A percentile compares a stretch with the other conserved stretches of the same genome.
These are phyloP conservation scores for Ephialtes manifestator DNA, from an alignment of 2,888 invertebrate genomes.

Conservation along the genomic window DNA sequence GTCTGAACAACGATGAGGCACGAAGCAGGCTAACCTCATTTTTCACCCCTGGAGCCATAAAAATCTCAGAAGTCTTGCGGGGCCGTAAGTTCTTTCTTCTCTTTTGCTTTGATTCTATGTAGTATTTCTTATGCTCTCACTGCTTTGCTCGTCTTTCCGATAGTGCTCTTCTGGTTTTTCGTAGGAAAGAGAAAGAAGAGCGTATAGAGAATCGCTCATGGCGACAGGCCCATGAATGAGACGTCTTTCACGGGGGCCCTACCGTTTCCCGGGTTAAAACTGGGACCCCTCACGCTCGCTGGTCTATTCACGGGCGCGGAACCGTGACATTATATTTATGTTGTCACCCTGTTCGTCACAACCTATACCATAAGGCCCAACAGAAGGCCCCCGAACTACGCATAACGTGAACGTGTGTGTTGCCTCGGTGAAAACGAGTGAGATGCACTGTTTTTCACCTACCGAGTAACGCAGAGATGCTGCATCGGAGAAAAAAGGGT, in stretches of 20 bases:
- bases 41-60: slow-evolving; percentile 79
- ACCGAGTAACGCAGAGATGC: slow-evolving; percentile 63
- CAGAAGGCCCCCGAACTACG: slow-evolving; percentile 6
- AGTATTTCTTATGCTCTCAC: slow-evolving; percentile 24
- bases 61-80: slow-evolving; percentile 70
- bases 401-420: slow-evolving; percentile 22
- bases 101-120: slow-evolving; percentile 11
- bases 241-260: slow-evolving; percentile 66
- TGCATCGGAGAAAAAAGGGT: slow-evolving; percentile 51
- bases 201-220: slow-evolving; percentile 53
- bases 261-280: slow-evolving; percentile 40
- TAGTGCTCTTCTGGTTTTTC: slow-evolving; percentile 32
- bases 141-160: slow-evolving; percentile 26
- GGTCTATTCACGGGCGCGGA: slow-evolving; percentile 81
- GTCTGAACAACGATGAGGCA: slow-evolving; percentile 56
- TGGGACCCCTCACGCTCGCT: not conserved
- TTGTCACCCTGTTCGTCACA: slow-evolving; percentile 83
- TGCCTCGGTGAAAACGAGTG: slow-evolving; percentile 35
- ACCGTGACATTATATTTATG: slow-evolving; percentile 86
- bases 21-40: slow-evolving; percentile 81
- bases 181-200: slow-evolving; percentile 36
- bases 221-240: slow-evolving; percentile 49
- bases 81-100: slow-evolving; percentile 60
- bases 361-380: slow-evolving; percentile 52
- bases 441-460: slow-evolving; percentile 45